Evolutionary conservation across 2,888 invertebrate genomes (phyloP).

Genomic region (Slavum lentiscoides): DNA sequence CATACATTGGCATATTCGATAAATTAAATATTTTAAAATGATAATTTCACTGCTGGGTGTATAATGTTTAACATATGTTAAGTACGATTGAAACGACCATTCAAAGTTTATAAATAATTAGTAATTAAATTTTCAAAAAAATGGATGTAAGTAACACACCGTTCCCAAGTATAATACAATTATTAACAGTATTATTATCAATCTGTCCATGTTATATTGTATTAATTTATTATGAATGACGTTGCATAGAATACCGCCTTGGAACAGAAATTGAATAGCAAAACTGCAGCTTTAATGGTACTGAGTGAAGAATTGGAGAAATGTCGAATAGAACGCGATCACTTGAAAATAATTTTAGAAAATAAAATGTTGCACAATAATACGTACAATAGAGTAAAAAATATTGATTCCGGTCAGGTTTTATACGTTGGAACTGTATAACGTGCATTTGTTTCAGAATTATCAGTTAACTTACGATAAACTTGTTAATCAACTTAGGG

Average conservation of each 20-base stretch:
- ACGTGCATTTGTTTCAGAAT: constrained; percentile 18
- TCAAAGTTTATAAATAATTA: no score
- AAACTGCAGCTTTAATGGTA: constrained; percentile 79
- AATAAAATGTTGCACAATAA: constrained; percentile 42
- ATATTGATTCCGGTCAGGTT: background rate
- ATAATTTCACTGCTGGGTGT: no score
- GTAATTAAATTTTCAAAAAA: no score
- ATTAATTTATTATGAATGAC: background rate
- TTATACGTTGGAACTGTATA: background rate
- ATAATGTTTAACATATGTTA: no score
- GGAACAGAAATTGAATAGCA: constrained; percentile 76
- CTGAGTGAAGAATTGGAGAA: constrained; percentile 77
- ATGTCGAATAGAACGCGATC: constrained; percentile 77
- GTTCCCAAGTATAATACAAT: no score
- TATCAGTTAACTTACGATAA: constrained; percentile 49
- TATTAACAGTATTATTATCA: background rate
- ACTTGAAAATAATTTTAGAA: constrained; percentile 78
- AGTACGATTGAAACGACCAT: no score
- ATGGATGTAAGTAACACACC: no score
- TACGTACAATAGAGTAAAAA: constrained; percentile 43
- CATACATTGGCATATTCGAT: no score
- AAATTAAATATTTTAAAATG: no score
- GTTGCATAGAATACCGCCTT: constrained; percentile 66
- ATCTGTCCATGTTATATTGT: background rate
- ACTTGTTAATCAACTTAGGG: constrained; percentile 60